Evolutionary conservation across 2,797 vertebrate species (phyloP), one percentile per base, ranked within the genome.

Genomic region (Melanotaenia boesemani): DNA sequence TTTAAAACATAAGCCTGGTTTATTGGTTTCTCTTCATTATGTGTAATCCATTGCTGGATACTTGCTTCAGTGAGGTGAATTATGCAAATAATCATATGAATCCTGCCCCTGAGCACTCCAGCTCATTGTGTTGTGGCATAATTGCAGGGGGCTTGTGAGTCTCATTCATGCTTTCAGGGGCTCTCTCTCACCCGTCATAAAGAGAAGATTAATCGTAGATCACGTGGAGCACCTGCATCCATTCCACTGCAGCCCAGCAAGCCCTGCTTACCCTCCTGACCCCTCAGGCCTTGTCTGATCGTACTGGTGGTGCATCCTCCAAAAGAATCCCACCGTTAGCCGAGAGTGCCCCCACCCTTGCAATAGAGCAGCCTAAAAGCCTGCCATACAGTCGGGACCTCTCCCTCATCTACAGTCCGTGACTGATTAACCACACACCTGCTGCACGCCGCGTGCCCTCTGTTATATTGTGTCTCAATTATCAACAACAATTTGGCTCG

Each of bases 371-470:
- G 67, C 77, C n/a, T 82, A 77, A 88, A 81, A 85, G 78, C 61
- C 41, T 61, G 77, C 67, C 70, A 72, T 91, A 89, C 82, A 87
- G 87, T 89, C 79, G 0, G 22, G 30, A 12, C 67, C 68, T 8
- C 57, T 68, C 67, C 56, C 65, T 28, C 70, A 63, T 69, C 79
- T 63, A 71, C 80, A 71, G 82, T 74, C 85, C 52, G 66, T 91
- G 89, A 93, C 92, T 93, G 88, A 92, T 94, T 93, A 94, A 91
- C 85, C 88, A 91, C 90, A 92, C 94, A 95, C 94, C 94, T 95
- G 93, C 93, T 84, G 82, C 85, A 86, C 79, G 84, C 88, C 86
- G 87, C 82, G 80, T 88, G 85, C 80, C 86, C 87, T 85, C 88
- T 86, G 85, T 89, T 86, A 83, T 86, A 84, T 86, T 89, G 88